Evolutionary conservation across 2,888 invertebrate genomes (phyloP), one percentile per base, ranked within the genome.

Genomic region (Caenorhabditis drosophilae): DNA sequence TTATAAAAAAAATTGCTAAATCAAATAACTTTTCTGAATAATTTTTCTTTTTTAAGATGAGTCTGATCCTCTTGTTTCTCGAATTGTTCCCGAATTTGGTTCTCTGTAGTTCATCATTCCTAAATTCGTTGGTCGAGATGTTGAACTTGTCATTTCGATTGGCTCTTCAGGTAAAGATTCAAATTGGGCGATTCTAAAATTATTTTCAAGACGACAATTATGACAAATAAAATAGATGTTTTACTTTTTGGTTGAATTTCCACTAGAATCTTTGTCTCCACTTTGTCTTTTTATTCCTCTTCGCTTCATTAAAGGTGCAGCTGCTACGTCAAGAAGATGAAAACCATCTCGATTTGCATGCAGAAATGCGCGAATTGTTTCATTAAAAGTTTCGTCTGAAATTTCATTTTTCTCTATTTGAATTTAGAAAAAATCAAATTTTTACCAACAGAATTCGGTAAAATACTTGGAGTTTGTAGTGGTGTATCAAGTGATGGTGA

Each of bases 291-390:
- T 81, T 50, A 72, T 67, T 31, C 81, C 81, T 11, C 81, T 64
- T 45, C 80, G 57, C 40, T 76, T 77, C 62, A 70, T 67, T 34
- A 75, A 46, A 18, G 74, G 73, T 2, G 76, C 74, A 15, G 73
- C 76, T 3, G 70, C 61, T 18, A 75, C 75, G 47, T 73, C 90
- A 84, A 90, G 62, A 56, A 91, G 85, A 42, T 89, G 86, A 83
- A 91, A 90, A n/a, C 90, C 90, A 80, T 89, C 89, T 18, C 88
- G 85, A 49, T 89, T 88, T 0, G 90, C 90, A 78, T 87, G 87
- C 73, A 89, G 88, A 84, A 90, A 90, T 40, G 90, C 90, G 78
- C 87, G 87, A 82, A 89, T 88, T 0, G 90, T 89, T 36, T 87
- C 88, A 74, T 88, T 88, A 63, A 90, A 84, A 11, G 67, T 76